phyloP scores from a whole-genome alignment of 2,888 invertebrate genomes.

The Pheosia gnoma region DNA sequence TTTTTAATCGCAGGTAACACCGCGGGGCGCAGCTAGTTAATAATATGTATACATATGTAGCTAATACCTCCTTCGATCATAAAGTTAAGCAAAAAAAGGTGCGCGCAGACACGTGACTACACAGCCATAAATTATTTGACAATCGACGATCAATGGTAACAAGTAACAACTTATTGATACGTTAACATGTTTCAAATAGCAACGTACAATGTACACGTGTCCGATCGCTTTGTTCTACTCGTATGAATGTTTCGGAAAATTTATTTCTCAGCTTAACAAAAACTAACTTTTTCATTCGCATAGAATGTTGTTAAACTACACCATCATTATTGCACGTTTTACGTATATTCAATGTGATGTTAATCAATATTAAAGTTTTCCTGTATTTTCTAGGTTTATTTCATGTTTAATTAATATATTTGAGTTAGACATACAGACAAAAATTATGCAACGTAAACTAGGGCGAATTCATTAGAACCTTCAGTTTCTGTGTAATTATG shows the following conservation, averaged over 20 bases:
- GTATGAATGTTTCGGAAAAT: conserved; percentile 17
- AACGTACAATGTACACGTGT: conserved; percentile 7
- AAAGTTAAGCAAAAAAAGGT: background rate
- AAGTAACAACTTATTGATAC: background rate
- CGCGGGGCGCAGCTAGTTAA: too few species aligned
- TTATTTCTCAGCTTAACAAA: conserved; percentile 10
- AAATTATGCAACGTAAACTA: background rate
- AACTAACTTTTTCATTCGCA: conserved; percentile 11
- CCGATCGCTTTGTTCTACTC: conserved; percentile 5
- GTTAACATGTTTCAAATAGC: background rate
- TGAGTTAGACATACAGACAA: too few species aligned
- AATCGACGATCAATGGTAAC: background rate
- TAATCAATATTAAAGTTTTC: background rate
- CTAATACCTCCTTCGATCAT: background rate
- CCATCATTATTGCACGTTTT: too few species aligned
- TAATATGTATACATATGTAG: too few species aligned
- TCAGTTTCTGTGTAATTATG: background rate
- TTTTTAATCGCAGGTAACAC: too few species aligned
- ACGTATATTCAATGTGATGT: too few species aligned
- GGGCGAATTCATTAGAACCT: background rate
- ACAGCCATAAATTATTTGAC: background rate
- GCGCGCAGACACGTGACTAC: background rate
- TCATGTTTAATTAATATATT: too few species aligned
- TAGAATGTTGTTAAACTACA: background rate
- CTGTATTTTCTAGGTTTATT: too few species aligned